phyloP scores from a whole-genome alignment of 2,797 vertebrate species.

The Manis pentadactyla region DNA sequence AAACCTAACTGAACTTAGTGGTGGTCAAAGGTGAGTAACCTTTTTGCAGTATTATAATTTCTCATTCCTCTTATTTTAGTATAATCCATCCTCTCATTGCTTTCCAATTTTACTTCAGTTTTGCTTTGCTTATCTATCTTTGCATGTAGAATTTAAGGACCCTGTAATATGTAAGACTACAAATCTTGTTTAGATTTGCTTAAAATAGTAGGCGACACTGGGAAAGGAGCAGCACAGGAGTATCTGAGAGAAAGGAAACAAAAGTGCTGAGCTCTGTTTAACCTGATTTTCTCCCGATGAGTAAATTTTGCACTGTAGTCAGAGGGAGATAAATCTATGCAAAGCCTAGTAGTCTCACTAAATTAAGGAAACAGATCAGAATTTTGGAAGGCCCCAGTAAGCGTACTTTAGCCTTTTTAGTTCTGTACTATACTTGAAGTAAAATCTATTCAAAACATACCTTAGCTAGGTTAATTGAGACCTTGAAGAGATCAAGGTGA shows the following conservation, averaged over 20 bases:
- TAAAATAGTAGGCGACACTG: neutral
- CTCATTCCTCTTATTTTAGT: neutral
- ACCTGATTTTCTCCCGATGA: neutral
- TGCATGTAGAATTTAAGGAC: slow-evolving; percentile 31
- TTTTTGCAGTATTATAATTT: neutral
- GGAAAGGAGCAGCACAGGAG: neutral
- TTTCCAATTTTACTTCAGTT: slow-evolving; percentile 5
- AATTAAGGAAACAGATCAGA: neutral
- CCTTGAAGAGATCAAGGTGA: neutral
- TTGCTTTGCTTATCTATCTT: slow-evolving; percentile 33
- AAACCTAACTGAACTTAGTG: slow-evolving; percentile 97
- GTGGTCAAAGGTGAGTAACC: slow-evolving; percentile 94
- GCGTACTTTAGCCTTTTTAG: neutral
- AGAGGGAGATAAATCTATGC: neutral
- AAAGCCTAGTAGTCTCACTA: neutral
- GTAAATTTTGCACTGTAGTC: neutral
- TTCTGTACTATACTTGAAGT: neutral
- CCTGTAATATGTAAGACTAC: neutral
- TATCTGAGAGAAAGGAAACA: neutral
- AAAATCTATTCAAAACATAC: neutral
- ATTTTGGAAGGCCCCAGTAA: neutral
- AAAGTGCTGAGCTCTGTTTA: neutral
- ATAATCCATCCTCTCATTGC: neutral
- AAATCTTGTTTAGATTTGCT: neutral
- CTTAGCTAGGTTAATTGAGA: neutral